A percentile compares a stretch with the other conserved stretches of the same genome.
phyloP scores from a whole-genome alignment of 2,888 invertebrate genomes.

The Siphonodentalium dalli region DNA sequence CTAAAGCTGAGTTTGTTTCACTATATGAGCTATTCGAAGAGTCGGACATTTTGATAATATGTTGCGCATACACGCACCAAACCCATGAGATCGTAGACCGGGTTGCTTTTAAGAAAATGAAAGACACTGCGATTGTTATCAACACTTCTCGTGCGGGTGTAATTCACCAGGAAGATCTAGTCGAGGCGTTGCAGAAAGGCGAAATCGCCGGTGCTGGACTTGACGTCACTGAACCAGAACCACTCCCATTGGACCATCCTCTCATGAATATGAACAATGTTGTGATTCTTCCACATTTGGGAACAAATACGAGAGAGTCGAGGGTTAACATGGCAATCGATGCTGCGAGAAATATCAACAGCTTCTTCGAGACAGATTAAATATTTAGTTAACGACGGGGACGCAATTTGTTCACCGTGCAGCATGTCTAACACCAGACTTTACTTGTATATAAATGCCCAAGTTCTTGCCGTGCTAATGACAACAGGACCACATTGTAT shows the following conservation, averaged over 20 bases:
- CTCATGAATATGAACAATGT: slow-evolving; percentile 81
- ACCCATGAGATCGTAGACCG: slow-evolving; percentile 82
- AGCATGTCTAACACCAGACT: no score
- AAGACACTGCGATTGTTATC: slow-evolving; percentile 81
- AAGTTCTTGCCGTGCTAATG: no score
- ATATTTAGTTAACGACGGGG: background rate
- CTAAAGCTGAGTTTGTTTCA: slow-evolving; percentile 74
- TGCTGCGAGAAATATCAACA: slow-evolving; percentile 80
- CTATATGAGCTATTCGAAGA: slow-evolving; percentile 76
- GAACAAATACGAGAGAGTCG: slow-evolving; percentile 81
- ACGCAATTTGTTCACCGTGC: no score
- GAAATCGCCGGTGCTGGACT: slow-evolving; percentile 84
- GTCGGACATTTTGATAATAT: slow-evolving; percentile 87
- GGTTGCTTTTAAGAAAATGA: slow-evolving; percentile 84
- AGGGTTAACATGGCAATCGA: slow-evolving; percentile 79
- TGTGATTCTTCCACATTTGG: slow-evolving; percentile 85
- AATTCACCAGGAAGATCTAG: slow-evolving; percentile 78
- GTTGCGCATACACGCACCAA: slow-evolving; percentile 79
- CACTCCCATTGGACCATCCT: slow-evolving; percentile 80
- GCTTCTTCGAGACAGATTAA: slow-evolving; percentile 70
- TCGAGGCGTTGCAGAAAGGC: slow-evolving; percentile 75
- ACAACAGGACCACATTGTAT: no score
- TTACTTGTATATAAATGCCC: no score
- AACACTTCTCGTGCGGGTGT: slow-evolving; percentile 78
- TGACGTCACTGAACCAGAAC: slow-evolving; percentile 91